Percentiles rank a stretch among this genome's conserved stretches.
Conservation (phyloP, 2,797 vertebrate species). For the Chaetodon trifasciatus region DNA sequence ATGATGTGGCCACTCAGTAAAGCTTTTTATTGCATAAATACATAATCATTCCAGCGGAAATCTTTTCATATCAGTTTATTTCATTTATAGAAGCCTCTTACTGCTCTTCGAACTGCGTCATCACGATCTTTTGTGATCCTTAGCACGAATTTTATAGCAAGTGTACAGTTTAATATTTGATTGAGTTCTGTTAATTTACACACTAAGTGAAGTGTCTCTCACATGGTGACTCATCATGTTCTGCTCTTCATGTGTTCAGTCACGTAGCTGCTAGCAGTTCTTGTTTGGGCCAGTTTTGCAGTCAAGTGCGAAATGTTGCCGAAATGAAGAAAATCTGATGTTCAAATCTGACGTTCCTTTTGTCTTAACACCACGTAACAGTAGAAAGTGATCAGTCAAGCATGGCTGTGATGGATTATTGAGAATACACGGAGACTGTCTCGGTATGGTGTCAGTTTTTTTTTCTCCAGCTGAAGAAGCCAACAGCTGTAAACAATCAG, state of each 20-base stretch:
- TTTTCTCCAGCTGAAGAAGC: background rate
- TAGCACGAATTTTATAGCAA: background rate
- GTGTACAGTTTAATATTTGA: background rate
- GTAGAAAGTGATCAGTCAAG: background rate
- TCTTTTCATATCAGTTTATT: background rate
- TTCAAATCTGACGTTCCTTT: background rate
- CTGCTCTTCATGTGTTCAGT: background rate
- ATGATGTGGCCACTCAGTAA: background rate
- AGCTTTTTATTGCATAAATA: background rate
- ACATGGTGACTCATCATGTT: background rate
- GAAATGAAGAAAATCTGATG: background rate
- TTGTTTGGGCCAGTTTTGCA: background rate
- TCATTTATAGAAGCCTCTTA: background rate
- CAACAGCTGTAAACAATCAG: constrained; percentile 44
- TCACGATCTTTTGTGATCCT: background rate
- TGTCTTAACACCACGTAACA: background rate
- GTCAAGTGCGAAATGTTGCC: background rate
- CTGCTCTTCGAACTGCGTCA: background rate
- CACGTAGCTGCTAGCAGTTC: background rate
- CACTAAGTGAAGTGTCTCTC: background rate
- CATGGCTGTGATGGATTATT: background rate
- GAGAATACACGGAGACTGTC: background rate
- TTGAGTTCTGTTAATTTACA: background rate
- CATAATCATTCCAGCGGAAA: background rate
- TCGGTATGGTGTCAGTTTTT: background rate